Percentiles rank a stretch among this genome's conserved stretches.
phyloP scores from a whole-genome alignment of 2,888 invertebrate genomes.

The Acanthoscelides obtectus region DNA sequence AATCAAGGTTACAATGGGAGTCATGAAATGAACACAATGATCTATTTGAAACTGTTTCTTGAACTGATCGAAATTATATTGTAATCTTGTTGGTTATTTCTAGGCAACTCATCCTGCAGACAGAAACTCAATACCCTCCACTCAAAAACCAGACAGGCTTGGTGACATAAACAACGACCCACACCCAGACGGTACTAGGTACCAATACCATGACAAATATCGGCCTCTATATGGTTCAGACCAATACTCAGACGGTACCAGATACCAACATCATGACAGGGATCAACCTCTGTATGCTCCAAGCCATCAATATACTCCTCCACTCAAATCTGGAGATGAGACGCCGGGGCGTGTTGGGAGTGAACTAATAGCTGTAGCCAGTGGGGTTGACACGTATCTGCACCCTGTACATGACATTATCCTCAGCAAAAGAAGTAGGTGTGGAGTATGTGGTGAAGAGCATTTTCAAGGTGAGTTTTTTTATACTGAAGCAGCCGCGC shows the following conservation, averaged over 20 bases:
- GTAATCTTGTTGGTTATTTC: neutral
- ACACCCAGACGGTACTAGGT: neutral
- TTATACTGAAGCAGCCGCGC: no score
- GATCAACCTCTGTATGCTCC: slow-evolving; percentile 9
- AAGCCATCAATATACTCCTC: slow-evolving; percentile 4
- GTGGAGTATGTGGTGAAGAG: neutral
- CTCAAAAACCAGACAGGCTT: slow-evolving; percentile 13
- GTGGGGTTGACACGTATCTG: slow-evolving; percentile 30
- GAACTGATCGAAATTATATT: no score
- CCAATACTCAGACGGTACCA: neutral
- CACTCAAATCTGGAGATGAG: neutral
- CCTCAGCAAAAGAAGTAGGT: slow-evolving; percentile 11
- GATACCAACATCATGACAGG: slow-evolving; percentile 1
- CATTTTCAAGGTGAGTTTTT: neutral
- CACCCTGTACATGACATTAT: slow-evolving; percentile 35
- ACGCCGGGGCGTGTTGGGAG: neutral
- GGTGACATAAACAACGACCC: slow-evolving; percentile 2
- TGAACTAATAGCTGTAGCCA: slow-evolving; percentile 31
- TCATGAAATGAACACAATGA: no score
- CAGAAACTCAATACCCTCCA: slow-evolving; percentile 3
- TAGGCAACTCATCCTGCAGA: slow-evolving; percentile 1
- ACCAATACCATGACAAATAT: slow-evolving; percentile 1
- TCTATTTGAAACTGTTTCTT: no score
- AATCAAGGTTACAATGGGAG: no score
- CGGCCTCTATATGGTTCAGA: no score